Evolutionary conservation across 2,113 vertebrate species (phyloP), one percentile per base, ranked within the genome.

Genomic region (Phaetusa simplex): DNA sequence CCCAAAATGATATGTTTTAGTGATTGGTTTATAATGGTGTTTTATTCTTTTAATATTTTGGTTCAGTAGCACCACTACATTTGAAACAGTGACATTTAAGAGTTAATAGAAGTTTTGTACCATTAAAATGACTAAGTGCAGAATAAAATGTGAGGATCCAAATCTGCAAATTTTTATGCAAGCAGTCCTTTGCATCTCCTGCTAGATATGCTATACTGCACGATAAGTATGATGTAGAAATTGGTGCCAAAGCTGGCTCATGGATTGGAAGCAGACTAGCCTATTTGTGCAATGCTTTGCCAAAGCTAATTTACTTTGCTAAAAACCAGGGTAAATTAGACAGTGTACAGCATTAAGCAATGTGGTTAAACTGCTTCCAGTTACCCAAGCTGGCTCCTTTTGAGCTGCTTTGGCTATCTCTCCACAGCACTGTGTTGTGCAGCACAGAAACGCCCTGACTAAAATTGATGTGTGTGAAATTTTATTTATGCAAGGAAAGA

Each of bases 261-360:
- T 18, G 74, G 49, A 12, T 73, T 93, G 78, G 52, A 79, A 87
- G 94, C 69, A 91, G 77, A 21, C 66, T 82, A 74, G 61, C 45
- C 66, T 82, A 34, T 61, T 93, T 87, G 89, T 79, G 84, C 78
- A 72, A 8, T 0, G 70, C 84, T 96, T 95, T 96, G 96, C 96
- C 96, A 96, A 87, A 96, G 90, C 84, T 93, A 40, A 95, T 95
- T 89, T 94, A 85, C 78, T 94, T 78, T 91, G 81, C 93, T 85
- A 69, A 96, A 96, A 87, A 32, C 1, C 77, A 84, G 84, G 74
- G 73, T 90, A 94, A 94, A 96, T 91, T 71, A 94, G 88, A 67
- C 86, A 91, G 83, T 15, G 40, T 89, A 81, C 83, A 56, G 84
- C 65, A 72, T 66, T 85, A 85, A 95, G 91, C 84, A 52, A 11